phyloP scores from a whole-genome alignment of 2,888 invertebrate genomes.

The Hypomecis punctinalis region DNA sequence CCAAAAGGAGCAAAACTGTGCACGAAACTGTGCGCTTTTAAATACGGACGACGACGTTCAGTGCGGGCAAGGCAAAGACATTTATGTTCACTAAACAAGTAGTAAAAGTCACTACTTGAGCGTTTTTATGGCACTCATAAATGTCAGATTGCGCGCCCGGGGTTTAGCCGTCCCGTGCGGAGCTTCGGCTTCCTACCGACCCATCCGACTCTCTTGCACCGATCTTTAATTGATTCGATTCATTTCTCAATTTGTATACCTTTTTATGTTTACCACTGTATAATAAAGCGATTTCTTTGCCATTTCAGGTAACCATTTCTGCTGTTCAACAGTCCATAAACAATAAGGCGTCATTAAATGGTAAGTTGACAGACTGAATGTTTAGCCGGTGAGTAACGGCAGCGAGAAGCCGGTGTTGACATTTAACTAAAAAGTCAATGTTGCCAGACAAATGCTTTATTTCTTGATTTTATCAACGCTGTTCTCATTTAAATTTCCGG shows the following conservation, averaged over 20 bases:
- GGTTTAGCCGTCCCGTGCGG: constrained; percentile 70
- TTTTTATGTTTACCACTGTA: constrained; percentile 56
- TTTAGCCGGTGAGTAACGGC: constrained; percentile 48
- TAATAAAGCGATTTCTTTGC: constrained; percentile 60
- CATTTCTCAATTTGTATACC: constrained; percentile 66
- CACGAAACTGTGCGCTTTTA: constrained; percentile 84
- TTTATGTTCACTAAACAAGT: constrained; percentile 87
- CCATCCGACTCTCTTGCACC: constrained; percentile 42
- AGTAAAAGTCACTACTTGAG: constrained; percentile 86
- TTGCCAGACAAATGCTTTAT: constrained; percentile 3
- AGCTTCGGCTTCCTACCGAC: constrained; percentile 54
- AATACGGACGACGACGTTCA: constrained; percentile 83
- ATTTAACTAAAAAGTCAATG: constrained; percentile 56
- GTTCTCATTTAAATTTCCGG: too few species aligned
- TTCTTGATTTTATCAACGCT: not conserved
- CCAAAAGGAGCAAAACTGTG: constrained; percentile 79
- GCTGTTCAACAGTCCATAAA: constrained; percentile 59
- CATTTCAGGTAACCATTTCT: constrained; percentile 74
- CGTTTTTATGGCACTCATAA: constrained; percentile 86
- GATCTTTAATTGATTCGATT: constrained; percentile 72
- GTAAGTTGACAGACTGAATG: constrained; percentile 59
- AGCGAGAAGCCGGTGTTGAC: constrained; percentile 45
- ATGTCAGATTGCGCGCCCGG: constrained; percentile 84
- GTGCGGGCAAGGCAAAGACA: constrained; percentile 84
- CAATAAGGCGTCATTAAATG: constrained; percentile 61